phyloP scores from a whole-genome alignment of 2,113 vertebrate species.

The Silurus glanis region DNA sequence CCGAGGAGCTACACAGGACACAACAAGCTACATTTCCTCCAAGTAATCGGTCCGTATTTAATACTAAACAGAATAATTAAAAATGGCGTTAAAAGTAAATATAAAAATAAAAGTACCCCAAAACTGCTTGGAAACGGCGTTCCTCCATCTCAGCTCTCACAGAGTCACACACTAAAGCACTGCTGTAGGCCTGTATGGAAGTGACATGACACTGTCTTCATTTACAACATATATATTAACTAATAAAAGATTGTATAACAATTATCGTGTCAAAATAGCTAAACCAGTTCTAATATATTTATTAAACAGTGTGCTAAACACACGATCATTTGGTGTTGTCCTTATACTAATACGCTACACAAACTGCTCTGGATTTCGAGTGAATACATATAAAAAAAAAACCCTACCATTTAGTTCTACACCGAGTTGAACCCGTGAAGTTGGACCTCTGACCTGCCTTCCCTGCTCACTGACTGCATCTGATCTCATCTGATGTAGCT shows the following conservation, averaged over 20 bases:
- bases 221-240: background rate
- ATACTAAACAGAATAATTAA: too few species aligned
- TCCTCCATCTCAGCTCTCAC: background rate
- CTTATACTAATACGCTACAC: background rate
- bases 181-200: background rate
- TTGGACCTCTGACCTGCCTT: background rate
- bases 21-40: background rate
- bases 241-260: background rate
- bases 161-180: background rate
- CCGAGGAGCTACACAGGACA: slow-evolving; percentile 33
- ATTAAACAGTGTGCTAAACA: background rate
- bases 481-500: background rate
- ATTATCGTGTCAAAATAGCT: background rate
- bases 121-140: background rate
- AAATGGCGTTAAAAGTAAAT: background rate
- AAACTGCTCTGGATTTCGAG: background rate
- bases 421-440: background rate
- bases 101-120: background rate
- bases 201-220: background rate
- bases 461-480: background rate
- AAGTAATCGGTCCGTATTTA: background rate
- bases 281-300: background rate
- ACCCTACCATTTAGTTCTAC: slow-evolving; percentile 5
- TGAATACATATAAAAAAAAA: background rate
- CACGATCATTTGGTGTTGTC: too few species aligned